These are phyloP conservation scores for Anastatus disparis DNA, from an alignment of 1,140 invertebrate genomes.

Conservation along the genomic window DNA sequence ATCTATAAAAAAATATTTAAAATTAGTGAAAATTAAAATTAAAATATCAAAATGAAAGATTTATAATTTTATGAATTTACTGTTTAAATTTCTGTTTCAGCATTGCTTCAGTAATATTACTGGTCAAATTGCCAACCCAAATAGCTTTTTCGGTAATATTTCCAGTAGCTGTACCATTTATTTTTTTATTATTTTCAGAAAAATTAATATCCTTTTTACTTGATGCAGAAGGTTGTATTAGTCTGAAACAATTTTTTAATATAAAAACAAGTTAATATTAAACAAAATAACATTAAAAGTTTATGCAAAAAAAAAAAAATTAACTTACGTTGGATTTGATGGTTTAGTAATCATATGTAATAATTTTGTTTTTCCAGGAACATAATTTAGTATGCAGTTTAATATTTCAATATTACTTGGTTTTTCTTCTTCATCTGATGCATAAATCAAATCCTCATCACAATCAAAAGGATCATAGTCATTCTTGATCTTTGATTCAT, in stretches of 20 bases:
- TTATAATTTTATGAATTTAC: not conserved
- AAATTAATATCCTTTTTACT: too few relatives aligned
- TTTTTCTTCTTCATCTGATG: not conserved
- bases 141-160: not conserved
- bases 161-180: not conserved
- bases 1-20: conserved; percentile 1
- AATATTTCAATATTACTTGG: not conserved
- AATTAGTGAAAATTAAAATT: not conserved
- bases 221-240: too few relatives aligned
- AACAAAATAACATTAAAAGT: too few relatives aligned
- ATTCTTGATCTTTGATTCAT: not conserved
- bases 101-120: not conserved
- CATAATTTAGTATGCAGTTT: not conserved
- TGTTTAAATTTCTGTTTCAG: conserved; percentile 7
- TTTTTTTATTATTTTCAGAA: not conserved
- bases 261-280: too few relatives aligned
- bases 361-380: not conserved
- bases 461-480: not conserved
- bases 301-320: not conserved
- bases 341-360: not conserved
- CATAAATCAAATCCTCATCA: not conserved
- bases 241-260: too few relatives aligned
- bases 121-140: conserved; percentile 19
- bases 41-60: not conserved
- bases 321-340: not conserved